These are phyloP conservation scores for Sepioteuthis lessoniana DNA, from an alignment of 2,888 invertebrate species.

Conservation along the genomic window DNA sequence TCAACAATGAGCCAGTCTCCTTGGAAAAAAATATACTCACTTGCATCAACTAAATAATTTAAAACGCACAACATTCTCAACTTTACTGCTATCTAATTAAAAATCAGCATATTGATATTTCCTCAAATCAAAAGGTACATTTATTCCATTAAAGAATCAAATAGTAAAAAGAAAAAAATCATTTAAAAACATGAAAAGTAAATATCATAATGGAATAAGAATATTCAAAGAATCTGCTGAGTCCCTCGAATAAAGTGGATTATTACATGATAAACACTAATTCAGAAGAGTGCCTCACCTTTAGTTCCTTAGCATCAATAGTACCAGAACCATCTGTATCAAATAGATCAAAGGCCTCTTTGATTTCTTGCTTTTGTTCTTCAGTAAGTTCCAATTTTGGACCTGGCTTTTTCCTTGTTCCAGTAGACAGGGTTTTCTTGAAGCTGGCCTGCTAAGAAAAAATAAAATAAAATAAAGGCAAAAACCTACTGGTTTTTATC, in stretches of 20 bases:
- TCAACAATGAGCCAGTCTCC: too few relatives aligned
- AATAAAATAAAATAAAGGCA: neutral
- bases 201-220: too few relatives aligned
- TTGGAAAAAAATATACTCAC: too few relatives aligned
- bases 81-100: too few relatives aligned
- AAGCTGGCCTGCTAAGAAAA: conserved; percentile 66
- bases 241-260: neutral
- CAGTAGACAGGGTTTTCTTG: conserved; percentile 70
- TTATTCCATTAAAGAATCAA: too few relatives aligned
- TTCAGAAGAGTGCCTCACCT: conserved; percentile 80
- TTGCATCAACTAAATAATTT: too few relatives aligned
- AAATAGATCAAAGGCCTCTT: conserved; percentile 95
- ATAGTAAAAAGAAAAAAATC: too few relatives aligned
- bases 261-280: neutral
- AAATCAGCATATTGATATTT: too few relatives aligned
- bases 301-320: conserved; percentile 93
- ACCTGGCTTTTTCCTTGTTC: conserved; percentile 73
- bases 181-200: too few relatives aligned
- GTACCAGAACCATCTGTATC: conserved; percentile 90
- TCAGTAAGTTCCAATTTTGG: conserved; percentile 83
- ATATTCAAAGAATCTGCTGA: too few relatives aligned
- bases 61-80: too few relatives aligned
- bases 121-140: too few relatives aligned
- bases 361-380: conserved; percentile 92
- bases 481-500: neutral